Base-by-base conservation (phyloP, 2,888 invertebrate genomes). In the Drosophila fungiperda region DNA sequence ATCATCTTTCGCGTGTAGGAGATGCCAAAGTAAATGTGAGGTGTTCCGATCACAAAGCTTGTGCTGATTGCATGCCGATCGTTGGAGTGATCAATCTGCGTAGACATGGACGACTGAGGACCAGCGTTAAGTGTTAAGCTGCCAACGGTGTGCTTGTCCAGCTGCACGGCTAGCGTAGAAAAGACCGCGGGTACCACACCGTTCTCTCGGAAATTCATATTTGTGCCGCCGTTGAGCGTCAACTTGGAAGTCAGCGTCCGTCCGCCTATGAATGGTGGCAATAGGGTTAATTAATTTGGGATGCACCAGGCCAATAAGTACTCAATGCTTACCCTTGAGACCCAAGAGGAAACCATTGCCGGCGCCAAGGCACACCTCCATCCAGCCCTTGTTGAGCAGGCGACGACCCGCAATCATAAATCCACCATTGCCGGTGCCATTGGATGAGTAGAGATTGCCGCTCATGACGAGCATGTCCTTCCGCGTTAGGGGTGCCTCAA, bases 401-500 rank as follows among this genome's bases (percentile, higher is more conserved):
- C 97, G 95, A 70, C 97, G 94, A 85, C 96, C 96, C 8, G 96
- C 95, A 20, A 97, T 92, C 82, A 96, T 95, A 58, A 98, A 95
- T n/a, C 96, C 95, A 0, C 93, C 91, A 68, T 78, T 91, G 86
- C 97, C 98, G 74, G 96, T 97, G 23, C 99, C 98, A 94, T 99
- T 99, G 82, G 97, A 96, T 1, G 97, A 97, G 64, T 95, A 96
- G 63, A 98, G 94, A 85, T 96, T 96, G 9, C 98, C 98, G 12
- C 97, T 96, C 86, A 99, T 94, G 0, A 96, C 96, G 79, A 97
- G 95, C 1, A 98, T 98, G 88, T 99, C 97, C 83, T 96, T 95
- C 60, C 96, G 93, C 0, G 98, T 98, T 32, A 99, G 94, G 0
- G 99, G 99, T 53, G 98, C 97, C 92, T 99, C 98, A 54, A 99